These are phyloP conservation scores for Lissocephala sabroskyi DNA, from an alignment of 2,888 invertebrate genomes.

Conservation along the genomic window DNA sequence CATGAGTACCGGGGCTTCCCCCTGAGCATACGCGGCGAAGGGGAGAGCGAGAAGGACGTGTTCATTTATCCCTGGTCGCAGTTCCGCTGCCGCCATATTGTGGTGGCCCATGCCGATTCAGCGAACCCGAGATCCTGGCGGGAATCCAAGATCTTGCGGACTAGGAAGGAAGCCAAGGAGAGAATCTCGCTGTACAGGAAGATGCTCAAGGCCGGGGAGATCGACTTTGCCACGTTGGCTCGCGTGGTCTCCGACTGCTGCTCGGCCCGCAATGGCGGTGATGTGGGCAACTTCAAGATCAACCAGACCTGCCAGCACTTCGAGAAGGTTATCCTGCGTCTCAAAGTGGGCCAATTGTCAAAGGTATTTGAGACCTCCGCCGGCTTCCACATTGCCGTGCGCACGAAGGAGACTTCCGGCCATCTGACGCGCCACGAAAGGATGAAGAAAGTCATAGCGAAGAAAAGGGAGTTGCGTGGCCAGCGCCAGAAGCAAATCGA, in stretches of 20 bases:
- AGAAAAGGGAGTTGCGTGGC: no score
- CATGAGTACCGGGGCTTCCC: not conserved
- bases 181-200: not conserved
- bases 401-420: not conserved
- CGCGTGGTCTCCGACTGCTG: not conserved
- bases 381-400: not conserved
- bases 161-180: not conserved
- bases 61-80: not conserved
- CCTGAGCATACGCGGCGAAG: not conserved
- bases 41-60: not conserved
- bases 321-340: not conserved
- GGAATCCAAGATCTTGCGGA: not conserved
- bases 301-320: not conserved
- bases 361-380: not conserved
- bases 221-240: not conserved
- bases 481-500: no score
- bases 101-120: not conserved
- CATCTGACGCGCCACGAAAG: no score
- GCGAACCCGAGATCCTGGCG: not conserved
- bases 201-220: not conserved
- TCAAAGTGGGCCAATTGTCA: not conserved
- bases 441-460: no score
- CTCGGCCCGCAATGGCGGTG: not conserved
- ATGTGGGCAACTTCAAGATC: not conserved
- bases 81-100: not conserved